Evolutionary conservation across 1,140 invertebrate genomes (phyloP).

Genomic region (Habropoda laboriosa): DNA sequence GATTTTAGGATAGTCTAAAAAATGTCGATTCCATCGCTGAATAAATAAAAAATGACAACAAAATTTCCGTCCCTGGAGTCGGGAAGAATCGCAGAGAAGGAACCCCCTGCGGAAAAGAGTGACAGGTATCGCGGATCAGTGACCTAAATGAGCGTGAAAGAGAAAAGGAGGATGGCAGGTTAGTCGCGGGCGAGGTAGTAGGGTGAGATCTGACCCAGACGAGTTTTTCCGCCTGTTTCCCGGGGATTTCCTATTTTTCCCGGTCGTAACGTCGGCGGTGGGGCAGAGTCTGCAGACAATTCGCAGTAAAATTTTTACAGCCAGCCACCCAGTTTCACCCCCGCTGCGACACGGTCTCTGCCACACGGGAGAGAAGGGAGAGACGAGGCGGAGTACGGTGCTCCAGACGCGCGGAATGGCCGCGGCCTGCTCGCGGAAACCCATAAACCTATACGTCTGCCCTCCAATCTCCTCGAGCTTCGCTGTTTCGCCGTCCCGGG

Average conservation of each 20-base stretch:
- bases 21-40: no score
- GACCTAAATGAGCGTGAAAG: slow-evolving; percentile 69
- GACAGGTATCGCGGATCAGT: slow-evolving; percentile 57
- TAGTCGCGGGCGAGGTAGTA: not conserved
- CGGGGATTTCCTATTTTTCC: slow-evolving; percentile 76
- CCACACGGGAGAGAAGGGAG: slow-evolving; percentile 29
- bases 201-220: slow-evolving; percentile 75
- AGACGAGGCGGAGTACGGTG: slow-evolving; percentile 38
- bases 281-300: slow-evolving; percentile 80
- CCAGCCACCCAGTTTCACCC: slow-evolving; percentile 68
- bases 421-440: slow-evolving; percentile 77
- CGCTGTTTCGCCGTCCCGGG: slow-evolving; percentile 28
- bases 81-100: no score
- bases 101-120: no score
- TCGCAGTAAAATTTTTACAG: slow-evolving; percentile 82
- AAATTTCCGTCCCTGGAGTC: no score
- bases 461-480: slow-evolving; percentile 66
- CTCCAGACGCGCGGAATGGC: slow-evolving; percentile 75
- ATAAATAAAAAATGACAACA: no score
- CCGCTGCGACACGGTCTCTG: slow-evolving; percentile 36
- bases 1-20: not conserved
- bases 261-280: slow-evolving; percentile 70
- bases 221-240: slow-evolving; percentile 75
- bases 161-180: not conserved
- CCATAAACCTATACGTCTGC: slow-evolving; percentile 77